Evolutionary conservation across 1,140 invertebrate species (phyloP).

Genomic region (Mycetomoellerius zeteki): DNA sequence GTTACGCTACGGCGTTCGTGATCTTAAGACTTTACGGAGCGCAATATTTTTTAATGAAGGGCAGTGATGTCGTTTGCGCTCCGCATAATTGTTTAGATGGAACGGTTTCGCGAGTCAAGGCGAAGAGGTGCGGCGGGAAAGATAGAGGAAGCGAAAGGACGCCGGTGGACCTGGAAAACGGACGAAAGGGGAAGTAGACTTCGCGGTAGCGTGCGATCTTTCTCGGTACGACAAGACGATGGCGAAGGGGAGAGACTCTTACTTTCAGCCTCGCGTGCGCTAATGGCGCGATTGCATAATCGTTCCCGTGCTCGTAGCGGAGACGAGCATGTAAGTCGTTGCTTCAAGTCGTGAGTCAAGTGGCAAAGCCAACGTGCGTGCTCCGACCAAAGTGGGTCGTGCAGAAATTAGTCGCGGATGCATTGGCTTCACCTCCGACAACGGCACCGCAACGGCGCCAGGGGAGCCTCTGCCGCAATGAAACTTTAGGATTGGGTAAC

Average conservation of each 20-base stretch:
- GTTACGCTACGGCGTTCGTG: slow-evolving; percentile 10
- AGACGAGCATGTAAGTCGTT: slow-evolving; percentile 67
- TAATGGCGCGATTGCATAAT: slow-evolving; percentile 75
- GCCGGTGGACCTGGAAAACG: slow-evolving; percentile 8
- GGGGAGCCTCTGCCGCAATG: background rate
- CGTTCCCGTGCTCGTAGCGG: slow-evolving; percentile 42
- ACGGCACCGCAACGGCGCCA: slow-evolving; percentile 9
- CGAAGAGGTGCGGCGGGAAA: slow-evolving; percentile 30
- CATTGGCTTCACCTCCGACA: slow-evolving; percentile 44
- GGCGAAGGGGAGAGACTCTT: slow-evolving; percentile 75
- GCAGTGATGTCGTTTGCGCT: slow-evolving; percentile 18
- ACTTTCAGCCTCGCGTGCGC: slow-evolving; percentile 79
- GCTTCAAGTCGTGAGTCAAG: slow-evolving; percentile 70
- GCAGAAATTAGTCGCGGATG: slow-evolving; percentile 58
- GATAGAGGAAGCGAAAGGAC: slow-evolving; percentile 42
- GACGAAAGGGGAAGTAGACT: slow-evolving; percentile 58
- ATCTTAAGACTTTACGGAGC: slow-evolving; percentile 18
- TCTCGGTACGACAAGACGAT: slow-evolving; percentile 22
- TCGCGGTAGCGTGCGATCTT: slow-evolving; percentile 52
- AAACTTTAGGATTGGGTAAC: slow-evolving; percentile 13
- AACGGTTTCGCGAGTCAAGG: slow-evolving; percentile 42
- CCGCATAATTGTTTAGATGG: slow-evolving; percentile 38
- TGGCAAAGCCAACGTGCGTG: slow-evolving; percentile 62
- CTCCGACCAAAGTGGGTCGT: slow-evolving; percentile 67
- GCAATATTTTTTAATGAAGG: slow-evolving; percentile 31